Base-by-base conservation (phyloP, 2,113 vertebrate species). In the Hyperopisus bebe region DNA sequence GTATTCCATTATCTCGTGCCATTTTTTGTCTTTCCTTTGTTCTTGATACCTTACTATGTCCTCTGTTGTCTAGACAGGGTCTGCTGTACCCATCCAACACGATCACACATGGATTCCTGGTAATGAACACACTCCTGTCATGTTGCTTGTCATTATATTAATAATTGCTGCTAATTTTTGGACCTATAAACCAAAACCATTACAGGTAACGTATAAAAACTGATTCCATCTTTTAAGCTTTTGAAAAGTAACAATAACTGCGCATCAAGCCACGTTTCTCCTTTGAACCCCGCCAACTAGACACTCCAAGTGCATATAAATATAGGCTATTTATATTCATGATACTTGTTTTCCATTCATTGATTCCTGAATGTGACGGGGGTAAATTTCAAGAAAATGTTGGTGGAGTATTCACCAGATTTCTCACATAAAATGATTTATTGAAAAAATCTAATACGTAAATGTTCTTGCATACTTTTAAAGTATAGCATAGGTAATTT, bases 91-190 rank as follows among this genome's bases (percentile, higher is more conserved):
- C 92, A 90, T 92, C 92, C 90, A 70, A 47, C 21, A 51, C 51
- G 83, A 3, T 86, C 83, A 51, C 90, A 92, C 90, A 87, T 19
- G 90, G 92, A 91, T 88, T 94, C 93, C 93, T 92, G 91, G 21
- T 91, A 91, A 90, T n/a, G 51, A 88, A 90, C 90, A 88, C 91
- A 55, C 89, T 90, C 89, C 90, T 53, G 85, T 89, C 90, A 82
- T 90, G 88, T 92, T 77, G 86, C 91, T 89, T 92, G 92, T 31
- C 10, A 31, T 70, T 31, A 31, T 11, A 77, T 88, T 89, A 66
- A 93, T 93, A 92, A 94, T 91, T 92, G 39, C 13, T 55, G 53
- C 91, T 91, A 89, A 92, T 91, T 88, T 91, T 90, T 83, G 85
- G 92, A 93, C 94, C 51, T 74, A 82, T 44, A 31, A 70, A 31